A percentile compares a stretch with the other conserved stretches of the same genome.
These are phyloP conservation scores for Brachypterus glaber DNA, from an alignment of 2,888 invertebrate genomes.

Conservation along the genomic window DNA sequence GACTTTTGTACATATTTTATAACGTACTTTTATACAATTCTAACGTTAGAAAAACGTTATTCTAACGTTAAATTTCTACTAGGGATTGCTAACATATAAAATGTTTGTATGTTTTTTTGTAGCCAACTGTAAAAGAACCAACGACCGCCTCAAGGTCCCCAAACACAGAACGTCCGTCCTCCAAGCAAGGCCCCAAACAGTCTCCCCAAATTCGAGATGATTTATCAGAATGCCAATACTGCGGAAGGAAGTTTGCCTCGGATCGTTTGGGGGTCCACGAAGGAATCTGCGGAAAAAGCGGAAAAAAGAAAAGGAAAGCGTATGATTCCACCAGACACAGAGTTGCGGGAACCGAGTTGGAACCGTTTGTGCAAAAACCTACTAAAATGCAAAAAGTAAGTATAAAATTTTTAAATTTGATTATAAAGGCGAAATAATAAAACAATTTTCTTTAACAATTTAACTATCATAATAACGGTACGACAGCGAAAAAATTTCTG, in stretches of 20 bases:
- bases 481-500: too few species aligned
- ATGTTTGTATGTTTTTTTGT: conserved; percentile 7
- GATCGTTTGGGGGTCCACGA: conserved; percentile 79
- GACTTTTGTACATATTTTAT: too few species aligned
- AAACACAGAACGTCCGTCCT: conserved; percentile 28
- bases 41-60: too few species aligned
- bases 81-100: too few species aligned
- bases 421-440: too few species aligned
- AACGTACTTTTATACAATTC: too few species aligned
- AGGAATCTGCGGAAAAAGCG: conserved; percentile 71
- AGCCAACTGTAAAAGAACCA: conserved; percentile 19
- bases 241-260: conserved; percentile 68
- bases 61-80: too few species aligned
- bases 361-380: conserved; percentile 56
- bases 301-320: conserved; percentile 73
- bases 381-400: too few species aligned
- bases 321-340: conserved; percentile 89
- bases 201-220: conserved; percentile 37
- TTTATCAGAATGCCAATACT: conserved; percentile 57
- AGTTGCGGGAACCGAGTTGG: conserved; percentile 83
- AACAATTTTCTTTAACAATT: too few species aligned
- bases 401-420: too few species aligned
- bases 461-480: too few species aligned
- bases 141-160: conserved; percentile 21
- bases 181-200: conserved; percentile 27